Evolutionary conservation across 2,888 invertebrate genomes (phyloP).

Genomic region (Chromoteleia sp.): DNA sequence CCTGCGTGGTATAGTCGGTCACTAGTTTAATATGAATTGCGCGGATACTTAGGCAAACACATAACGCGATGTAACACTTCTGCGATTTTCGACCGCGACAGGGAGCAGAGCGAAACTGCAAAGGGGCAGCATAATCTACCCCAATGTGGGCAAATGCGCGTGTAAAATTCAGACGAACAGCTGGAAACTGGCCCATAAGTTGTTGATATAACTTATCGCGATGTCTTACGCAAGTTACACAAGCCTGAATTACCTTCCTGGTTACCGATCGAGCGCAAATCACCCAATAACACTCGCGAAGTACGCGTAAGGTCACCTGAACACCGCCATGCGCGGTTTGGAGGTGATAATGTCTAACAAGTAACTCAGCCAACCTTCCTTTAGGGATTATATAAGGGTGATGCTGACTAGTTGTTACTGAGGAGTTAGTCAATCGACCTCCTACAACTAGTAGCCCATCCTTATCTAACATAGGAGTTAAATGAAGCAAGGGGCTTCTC

Average conservation of each 20-base stretch:
- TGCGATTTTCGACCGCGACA: background rate
- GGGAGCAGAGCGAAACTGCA: background rate
- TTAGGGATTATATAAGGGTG: constrained; percentile 18
- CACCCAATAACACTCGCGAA: constrained; percentile 4
- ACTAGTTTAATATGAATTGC: background rate
- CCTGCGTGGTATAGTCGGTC: constrained; percentile 7
- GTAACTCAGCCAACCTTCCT: constrained; percentile 4
- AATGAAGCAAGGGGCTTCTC: too few species aligned
- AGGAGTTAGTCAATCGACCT: too few species aligned
- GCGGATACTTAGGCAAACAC: background rate
- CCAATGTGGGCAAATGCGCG: background rate
- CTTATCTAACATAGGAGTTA: too few species aligned
- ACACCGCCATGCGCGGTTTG: background rate
- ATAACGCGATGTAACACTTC: background rate
- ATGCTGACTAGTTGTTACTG: background rate
- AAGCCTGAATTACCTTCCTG: background rate
- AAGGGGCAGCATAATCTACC: constrained; percentile 1
- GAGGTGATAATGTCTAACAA: background rate
- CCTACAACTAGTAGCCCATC: too few species aligned
- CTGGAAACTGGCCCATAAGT: constrained; percentile 3
- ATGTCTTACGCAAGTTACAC: background rate
- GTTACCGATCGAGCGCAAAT: constrained; percentile 7
- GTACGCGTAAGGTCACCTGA: background rate
- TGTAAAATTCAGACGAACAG: background rate
- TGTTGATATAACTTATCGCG: background rate